Percentiles rank a stretch among this genome's conserved stretches.
Evolutionary conservation across 30 jellyfish, hydroid and myxozoan species (phyloP).

Genomic region (Rhopilema esculentum): DNA sequence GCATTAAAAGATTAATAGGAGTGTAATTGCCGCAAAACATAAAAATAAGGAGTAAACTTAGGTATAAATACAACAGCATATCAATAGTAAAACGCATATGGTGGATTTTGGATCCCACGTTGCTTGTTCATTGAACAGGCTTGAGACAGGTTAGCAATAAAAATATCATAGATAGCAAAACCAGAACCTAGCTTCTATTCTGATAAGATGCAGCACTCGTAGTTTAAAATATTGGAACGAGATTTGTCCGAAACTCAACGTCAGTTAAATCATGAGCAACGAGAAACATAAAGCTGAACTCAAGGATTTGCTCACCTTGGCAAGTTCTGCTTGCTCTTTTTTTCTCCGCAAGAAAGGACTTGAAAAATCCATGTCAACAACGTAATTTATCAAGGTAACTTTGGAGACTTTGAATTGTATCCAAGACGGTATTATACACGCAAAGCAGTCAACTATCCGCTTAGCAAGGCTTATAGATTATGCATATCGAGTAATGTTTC

Average conservation of each 20-base stretch:
- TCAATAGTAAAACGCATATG: too few relatives aligned
- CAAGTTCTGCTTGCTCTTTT: background rate
- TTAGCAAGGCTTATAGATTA: background rate
- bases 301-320: conserved; percentile 15
- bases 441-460: background rate
- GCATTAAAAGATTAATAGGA: too few relatives aligned
- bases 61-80: too few relatives aligned
- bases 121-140: background rate
- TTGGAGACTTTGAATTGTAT: background rate
- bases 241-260: background rate
- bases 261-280: background rate
- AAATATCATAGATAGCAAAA: background rate
- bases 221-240: background rate
- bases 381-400: background rate
- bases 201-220: background rate
- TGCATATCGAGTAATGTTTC: background rate
- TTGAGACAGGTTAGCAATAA: background rate
- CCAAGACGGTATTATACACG: background rate
- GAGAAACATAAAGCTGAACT: background rate
- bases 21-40: too few relatives aligned
- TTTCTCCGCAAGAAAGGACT: conserved; percentile 21
- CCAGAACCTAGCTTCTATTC: background rate
- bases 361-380: conserved; percentile 14
- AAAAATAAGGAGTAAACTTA: too few relatives aligned
- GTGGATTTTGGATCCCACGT: too few relatives aligned